phyloP scores from a whole-genome alignment of 2,113 vertebrate species.

The Morone saxatilis region DNA sequence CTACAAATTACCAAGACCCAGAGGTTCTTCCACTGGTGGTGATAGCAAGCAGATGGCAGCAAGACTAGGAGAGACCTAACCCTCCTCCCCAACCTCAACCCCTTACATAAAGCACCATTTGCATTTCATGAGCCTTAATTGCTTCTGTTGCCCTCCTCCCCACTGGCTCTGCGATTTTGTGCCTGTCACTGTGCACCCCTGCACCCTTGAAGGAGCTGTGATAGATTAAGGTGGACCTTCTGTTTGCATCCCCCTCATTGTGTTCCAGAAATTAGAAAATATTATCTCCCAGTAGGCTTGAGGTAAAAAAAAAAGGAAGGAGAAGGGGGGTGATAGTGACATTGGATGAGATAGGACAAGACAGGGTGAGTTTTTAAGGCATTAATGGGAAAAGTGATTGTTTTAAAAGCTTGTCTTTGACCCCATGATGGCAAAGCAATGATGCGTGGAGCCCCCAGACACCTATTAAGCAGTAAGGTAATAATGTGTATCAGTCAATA shows the following conservation, averaged over 20 bases:
- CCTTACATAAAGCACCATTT: constrained; percentile 88
- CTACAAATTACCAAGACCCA: constrained; percentile 88
- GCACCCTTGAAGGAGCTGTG: constrained; percentile 83
- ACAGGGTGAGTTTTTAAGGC: constrained; percentile 53
- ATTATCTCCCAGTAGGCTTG: constrained; percentile 85
- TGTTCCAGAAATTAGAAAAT: constrained; percentile 87
- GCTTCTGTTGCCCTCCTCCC: constrained; percentile 87
- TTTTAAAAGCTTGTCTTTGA: constrained; percentile 79
- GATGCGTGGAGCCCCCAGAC: constrained; percentile 56
- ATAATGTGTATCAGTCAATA: constrained; percentile 48
- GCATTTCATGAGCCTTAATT: constrained; percentile 97
- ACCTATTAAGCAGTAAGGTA: constrained; percentile 47
- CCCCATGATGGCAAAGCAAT: constrained; percentile 67
- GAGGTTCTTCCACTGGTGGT: constrained; percentile 80
- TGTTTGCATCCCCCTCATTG: constrained; percentile 87
- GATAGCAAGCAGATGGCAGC: constrained; percentile 94
- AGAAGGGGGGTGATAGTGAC: constrained; percentile 57
- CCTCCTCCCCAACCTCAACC: constrained; percentile 37
- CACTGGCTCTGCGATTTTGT: constrained; percentile 73
- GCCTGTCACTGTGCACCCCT: constrained; percentile 68
- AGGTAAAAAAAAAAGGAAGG: constrained; percentile 35
- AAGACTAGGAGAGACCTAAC: constrained; percentile 66
- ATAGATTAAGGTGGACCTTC: constrained; percentile 94
- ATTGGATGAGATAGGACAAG: constrained; percentile 65
- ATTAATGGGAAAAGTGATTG: constrained; percentile 80